Percentiles rank a stretch among this genome's conserved stretches.
phyloP scores from a whole-genome alignment of 2,888 invertebrate species.

The Cryptops parisi region DNA sequence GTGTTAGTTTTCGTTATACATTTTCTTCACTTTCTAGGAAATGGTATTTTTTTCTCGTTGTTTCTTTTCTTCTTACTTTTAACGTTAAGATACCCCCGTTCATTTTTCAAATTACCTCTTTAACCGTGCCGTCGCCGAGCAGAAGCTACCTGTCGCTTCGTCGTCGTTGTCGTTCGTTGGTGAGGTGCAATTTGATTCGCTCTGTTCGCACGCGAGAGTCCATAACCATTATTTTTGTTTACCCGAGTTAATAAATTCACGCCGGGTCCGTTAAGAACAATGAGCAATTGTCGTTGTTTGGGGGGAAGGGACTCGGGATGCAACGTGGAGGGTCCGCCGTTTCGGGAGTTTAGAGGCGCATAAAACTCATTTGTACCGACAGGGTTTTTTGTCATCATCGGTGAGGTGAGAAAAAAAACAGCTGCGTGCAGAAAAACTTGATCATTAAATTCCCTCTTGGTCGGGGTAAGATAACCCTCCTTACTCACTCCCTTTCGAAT shows the following conservation, averaged over 20 bases:
- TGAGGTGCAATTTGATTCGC: neutral
- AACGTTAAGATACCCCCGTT: no score
- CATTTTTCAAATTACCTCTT: no score
- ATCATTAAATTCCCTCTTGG: neutral
- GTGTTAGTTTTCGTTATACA: no score
- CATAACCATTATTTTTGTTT: neutral
- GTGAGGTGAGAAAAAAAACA: neutral
- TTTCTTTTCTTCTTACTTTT: no score
- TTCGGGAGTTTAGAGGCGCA: neutral
- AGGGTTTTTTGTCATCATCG: neutral
- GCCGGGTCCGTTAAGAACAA: neutral
- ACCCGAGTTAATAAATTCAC: neutral
- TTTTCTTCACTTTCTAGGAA: no score
- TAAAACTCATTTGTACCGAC: neutral
- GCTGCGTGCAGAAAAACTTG: neutral
- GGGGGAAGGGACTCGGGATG: no score
- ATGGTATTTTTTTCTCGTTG: no score
- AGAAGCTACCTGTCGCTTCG: neutral
- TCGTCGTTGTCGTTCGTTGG: no score
- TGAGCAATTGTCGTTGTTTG: no score
- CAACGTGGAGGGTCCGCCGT: no score
- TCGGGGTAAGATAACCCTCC: neutral
- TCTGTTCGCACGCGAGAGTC: neutral
- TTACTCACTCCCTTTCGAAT: no score
- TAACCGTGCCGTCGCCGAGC: no score